Base-by-base conservation (phyloP, 1,140 invertebrate species). In the Cherax destructor region DNA sequence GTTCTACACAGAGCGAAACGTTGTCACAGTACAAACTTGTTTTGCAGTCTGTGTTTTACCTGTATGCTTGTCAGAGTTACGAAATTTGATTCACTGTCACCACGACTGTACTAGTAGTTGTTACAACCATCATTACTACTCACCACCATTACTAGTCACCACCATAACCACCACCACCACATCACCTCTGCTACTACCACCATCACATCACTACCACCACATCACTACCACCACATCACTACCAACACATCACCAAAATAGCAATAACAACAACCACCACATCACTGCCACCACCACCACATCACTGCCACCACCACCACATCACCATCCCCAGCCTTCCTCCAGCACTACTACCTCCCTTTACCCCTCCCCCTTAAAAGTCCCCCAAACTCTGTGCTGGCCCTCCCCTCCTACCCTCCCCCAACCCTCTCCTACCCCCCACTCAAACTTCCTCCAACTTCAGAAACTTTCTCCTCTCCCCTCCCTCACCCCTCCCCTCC, bases 371-470 rank as follows among this genome's bases (percentile, higher is more conserved):
- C n/a, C 88, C 69, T 52, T 72, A 47, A 88, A 65, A 79, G 18
- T 80, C 86, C 77, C 76, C 83, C 83, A 41, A 85, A 85, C 61
- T 69, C 69, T 72, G 61, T 85, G 83, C 83, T 85, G 49, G 41
- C 61, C 83, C 83, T 78, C 78, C 47, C 21, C 52, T 56, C 65
- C 85, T 41, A 24, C 85, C 49, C 65, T 13, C 47, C 47, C 69
- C 72, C n/a, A 7, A 72, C 85, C 47, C 49, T 21, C 52, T 13
- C 3, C 52, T 56, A 1, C 24, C 18, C 89, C 89, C 79, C 86
- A 80, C 89, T 86, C 89, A 91, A 91, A 91, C 89, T 91, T 91
- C 47, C 74, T 91, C 74, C 89, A 91, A 91, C 89, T 91, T 91
- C 80, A 65, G 89, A 91, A 91, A 91, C 89, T 91, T 91, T 91